phyloP scores from a whole-genome alignment of 2,797 vertebrate genomes.

The Lateolabrax maculatus region DNA sequence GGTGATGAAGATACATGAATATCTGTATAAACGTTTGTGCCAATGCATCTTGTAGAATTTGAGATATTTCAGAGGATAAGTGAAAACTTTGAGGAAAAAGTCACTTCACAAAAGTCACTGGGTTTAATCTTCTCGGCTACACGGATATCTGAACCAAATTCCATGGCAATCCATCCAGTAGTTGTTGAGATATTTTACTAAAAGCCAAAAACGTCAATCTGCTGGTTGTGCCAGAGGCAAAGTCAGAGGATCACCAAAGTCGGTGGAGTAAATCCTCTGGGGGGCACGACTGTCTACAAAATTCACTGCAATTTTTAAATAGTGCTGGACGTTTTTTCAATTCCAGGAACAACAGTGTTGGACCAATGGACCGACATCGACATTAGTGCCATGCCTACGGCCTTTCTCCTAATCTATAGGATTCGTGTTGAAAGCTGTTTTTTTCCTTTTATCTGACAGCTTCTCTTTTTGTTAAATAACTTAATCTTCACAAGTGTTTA shows the following conservation, averaged over 20 bases:
- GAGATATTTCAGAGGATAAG: too few relatives aligned
- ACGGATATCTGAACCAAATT: too few relatives aligned
- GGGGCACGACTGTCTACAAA: background rate
- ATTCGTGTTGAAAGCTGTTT: background rate
- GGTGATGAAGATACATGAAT: too few relatives aligned
- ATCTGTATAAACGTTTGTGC: too few relatives aligned
- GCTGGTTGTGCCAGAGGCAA: background rate
- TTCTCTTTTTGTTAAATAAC: background rate
- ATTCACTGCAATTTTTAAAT: background rate
- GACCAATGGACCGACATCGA: background rate
- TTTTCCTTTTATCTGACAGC: slow-evolving; percentile 2
- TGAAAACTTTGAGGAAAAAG: too few relatives aligned
- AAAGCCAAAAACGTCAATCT: too few relatives aligned
- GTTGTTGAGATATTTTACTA: too few relatives aligned
- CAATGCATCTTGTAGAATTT: too few relatives aligned
- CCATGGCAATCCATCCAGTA: too few relatives aligned
- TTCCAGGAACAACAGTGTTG: background rate
- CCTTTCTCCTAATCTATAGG: background rate
- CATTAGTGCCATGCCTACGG: background rate
- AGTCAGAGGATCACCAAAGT: background rate
- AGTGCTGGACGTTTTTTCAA: too few relatives aligned
- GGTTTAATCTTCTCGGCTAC: too few relatives aligned
- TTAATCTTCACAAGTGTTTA: background rate
- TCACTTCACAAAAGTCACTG: too few relatives aligned
- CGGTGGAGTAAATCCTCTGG: background rate